Evolutionary conservation across 2,797 vertebrate species (phyloP).

Genomic region (Hippocampus kuda): DNA sequence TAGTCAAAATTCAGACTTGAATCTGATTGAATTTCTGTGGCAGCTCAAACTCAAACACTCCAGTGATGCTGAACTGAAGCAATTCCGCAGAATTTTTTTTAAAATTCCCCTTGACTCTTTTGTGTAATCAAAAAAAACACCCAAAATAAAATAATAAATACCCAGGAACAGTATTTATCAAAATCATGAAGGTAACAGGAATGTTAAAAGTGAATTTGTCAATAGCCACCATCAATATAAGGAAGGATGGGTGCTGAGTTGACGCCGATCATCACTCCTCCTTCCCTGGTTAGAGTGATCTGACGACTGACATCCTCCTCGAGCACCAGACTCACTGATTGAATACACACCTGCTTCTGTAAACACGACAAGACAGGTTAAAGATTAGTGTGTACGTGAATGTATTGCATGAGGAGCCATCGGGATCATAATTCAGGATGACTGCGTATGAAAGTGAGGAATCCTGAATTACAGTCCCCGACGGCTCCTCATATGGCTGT

Average conservation of each 20-base stretch:
- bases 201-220: neutral
- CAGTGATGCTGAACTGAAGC: no score
- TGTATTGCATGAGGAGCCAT: neutral
- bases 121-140: neutral
- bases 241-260: conserved; percentile 73
- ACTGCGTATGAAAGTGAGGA: neutral
- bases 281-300: conserved; percentile 83
- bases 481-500: conserved; percentile 2
- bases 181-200: neutral
- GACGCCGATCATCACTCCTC: conserved; percentile 78
- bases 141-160: neutral
- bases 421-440: neutral
- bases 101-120: no score
- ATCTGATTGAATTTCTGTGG: no score
- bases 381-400: neutral
- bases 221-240: conserved; percentile 69
- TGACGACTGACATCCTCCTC: conserved; percentile 86
- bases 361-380: neutral
- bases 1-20: no score
- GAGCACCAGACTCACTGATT: conserved; percentile 84
- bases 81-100: no score
- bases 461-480: neutral
- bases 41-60: no score
- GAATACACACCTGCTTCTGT: conserved; percentile 84
- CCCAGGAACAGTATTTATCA: neutral